Base-by-base conservation (phyloP, 2,113 vertebrate genomes). In the Anolis carolinensis region DNA sequence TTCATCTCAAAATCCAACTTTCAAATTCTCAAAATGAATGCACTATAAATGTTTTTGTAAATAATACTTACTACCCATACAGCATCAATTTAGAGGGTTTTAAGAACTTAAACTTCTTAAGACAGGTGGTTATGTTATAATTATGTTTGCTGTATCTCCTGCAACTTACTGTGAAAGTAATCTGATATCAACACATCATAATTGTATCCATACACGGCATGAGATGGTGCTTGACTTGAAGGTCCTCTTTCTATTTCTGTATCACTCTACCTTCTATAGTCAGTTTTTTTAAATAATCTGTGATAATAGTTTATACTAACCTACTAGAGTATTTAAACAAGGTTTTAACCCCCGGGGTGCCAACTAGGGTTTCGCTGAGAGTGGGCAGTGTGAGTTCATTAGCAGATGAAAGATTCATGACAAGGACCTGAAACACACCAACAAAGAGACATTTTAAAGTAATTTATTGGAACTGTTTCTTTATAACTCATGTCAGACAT, bases 171-270 rank as follows among this genome's bases (percentile, higher is more conserved):
- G 59, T 9, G n/a, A 67, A 65, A 77, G 62, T 52, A 62, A 84
- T 76, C 73, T 25, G 63, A 84, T 27, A 52, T 9, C 32, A 84
- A 50, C 73, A 36, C 48, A 44, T n/a, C 32, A 65, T 77, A 36
- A 84, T 68, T 74, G 74, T 32, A 67, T 25, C 62, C n/a, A 50
- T 36, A 67, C 68, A 48, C 23, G 36, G 21, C 5, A 55, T 52
- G 18, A 27, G 63, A 68, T 68, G 50, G 77, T 77, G 65, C 21
- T 52, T 77, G 52, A 84, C 62, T 77, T 77, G 73, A 32, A 76
- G 32, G 52, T 52, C 11, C 63, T 76, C n/a, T 67, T 84, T 77
- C 73, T 65, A 76, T 65, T 84, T 84, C 13, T 68, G 80, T 84
- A 65, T 36, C 30, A 50, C 30, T 67, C n/a, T 32, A 48, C 73